These are phyloP conservation scores for Cossypha niveicapilla DNA, from an alignment of 2,797 vertebrate genomes.

Conservation along the genomic window DNA sequence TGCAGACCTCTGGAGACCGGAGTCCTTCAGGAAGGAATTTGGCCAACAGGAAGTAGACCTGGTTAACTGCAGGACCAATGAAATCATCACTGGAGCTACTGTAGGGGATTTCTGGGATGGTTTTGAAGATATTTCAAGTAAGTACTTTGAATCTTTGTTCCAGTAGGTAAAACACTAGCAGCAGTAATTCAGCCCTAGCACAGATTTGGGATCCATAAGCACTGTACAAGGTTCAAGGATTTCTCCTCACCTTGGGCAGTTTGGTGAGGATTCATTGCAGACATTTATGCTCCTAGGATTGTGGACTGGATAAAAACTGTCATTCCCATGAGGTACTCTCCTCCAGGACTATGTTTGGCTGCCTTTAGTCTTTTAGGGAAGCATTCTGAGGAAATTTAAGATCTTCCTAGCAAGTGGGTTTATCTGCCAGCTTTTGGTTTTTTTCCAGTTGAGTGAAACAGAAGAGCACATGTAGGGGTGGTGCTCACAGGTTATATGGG, in stretches of 20 bases:
- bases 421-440: neutral
- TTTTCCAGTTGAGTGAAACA: neutral
- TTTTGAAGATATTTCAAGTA: slow-evolving; percentile 81
- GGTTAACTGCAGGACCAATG: slow-evolving; percentile 80
- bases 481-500: neutral
- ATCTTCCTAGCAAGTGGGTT: neutral
- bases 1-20: slow-evolving; percentile 77
- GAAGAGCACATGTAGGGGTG: rapidly evolving
- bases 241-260: neutral
- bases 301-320: neutral
- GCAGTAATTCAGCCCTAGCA: neutral
- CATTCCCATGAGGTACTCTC: neutral
- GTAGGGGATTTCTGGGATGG: slow-evolving; percentile 83
- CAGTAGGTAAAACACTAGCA: neutral
- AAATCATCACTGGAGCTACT: slow-evolving; percentile 79
- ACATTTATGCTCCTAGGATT: rapidly evolving
- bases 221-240: neutral
- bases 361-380: neutral
- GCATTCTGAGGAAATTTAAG: neutral
- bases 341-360: neutral
- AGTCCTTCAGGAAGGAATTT: slow-evolving; percentile 79
- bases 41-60: slow-evolving; percentile 80
- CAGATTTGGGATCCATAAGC: neutral
- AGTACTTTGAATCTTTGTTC: neutral
- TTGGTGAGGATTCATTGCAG: neutral